Evolutionary conservation across 64 coral and sea anemone species (phyloP), one percentile per base, ranked within the genome.

Genomic region (Platygyra sinensis): DNA sequence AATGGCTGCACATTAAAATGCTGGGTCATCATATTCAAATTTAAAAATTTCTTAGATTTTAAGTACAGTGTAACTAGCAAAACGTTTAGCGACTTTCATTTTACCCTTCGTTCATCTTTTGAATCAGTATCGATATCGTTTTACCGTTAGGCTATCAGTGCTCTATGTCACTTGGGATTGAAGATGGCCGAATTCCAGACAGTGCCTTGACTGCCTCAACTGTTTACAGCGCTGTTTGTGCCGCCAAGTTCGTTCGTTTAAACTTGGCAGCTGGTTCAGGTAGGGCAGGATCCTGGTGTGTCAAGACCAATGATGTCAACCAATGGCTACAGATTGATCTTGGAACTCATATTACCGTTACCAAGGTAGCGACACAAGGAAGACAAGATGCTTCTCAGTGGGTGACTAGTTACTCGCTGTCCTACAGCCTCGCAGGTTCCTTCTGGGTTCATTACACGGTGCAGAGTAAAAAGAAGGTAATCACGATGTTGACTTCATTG

Each of bases 311-410:
- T 72, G 29, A 86, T 63, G 39, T 65, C 63, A 72, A 86, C 5
- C 62, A 86, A 30, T 86, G 69, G 63, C 16, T 86, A 2, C 63
- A 86, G 31, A 50, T 86, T 30, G 63, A 86, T 39, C 69, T 86
- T 30, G 62, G 63, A 28, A 49, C 17, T 46, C 62, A 36, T 20
- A 86, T 63, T 10, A 86, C 62, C 22, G 63, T 72, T 52, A 86
- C 83, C 0, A 67, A 73, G 52, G 83, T 86, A 25, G 83, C 62
- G 18, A 86, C 83, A 1, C 83, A 86, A 86, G 83, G 83, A 67
- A 67, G 83, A 25, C 83, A 86, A 30, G 62, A 86, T 17, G 0
- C 3, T 2, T 24, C 62, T 39, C 64, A 86, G 4, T 86, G 83
- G 83, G 16, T 46, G 16, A 86, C 62, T 10, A 86, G 83, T 18